Conservation (phyloP, 2,113 vertebrate species). For the Centropus bengalensis region DNA sequence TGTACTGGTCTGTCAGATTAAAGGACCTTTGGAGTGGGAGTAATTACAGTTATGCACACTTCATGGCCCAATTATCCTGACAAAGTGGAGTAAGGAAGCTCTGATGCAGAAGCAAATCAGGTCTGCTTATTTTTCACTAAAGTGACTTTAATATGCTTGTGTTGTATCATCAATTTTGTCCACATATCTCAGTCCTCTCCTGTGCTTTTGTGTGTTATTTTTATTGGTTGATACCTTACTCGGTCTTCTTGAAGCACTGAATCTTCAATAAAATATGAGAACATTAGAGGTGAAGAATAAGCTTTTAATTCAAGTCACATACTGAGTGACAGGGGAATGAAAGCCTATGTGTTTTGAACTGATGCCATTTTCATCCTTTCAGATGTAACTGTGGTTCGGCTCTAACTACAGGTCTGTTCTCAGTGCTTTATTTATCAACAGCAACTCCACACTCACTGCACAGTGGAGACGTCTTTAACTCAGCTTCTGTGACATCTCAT, state of each 20-base stretch:
- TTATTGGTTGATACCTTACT: background rate
- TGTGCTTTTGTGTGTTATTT: slow-evolving; percentile 8
- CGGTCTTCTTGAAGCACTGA: background rate
- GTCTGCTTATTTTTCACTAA: slow-evolving; percentile 51
- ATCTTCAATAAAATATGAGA: slow-evolving; percentile 68
- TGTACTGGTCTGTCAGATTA: slow-evolving; percentile 11
- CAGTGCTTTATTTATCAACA: slow-evolving; percentile 18
- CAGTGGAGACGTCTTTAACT: background rate
- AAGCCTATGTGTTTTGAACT: slow-evolving; percentile 42
- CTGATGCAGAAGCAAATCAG: slow-evolving; percentile 33
- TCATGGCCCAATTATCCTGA: slow-evolving; percentile 19
- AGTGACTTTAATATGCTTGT: slow-evolving; percentile 15
- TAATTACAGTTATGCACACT: slow-evolving; percentile 35
- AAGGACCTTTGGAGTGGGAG: slow-evolving; percentile 28
- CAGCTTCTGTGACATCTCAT: background rate
- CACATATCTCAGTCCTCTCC: slow-evolving; percentile 2
- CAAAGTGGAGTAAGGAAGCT: background rate
- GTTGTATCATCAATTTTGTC: slow-evolving; percentile 37
- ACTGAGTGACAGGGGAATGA: slow-evolving; percentile 12
- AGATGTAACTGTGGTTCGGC: background rate
- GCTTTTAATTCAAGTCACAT: slow-evolving; percentile 57
- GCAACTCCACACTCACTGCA: background rate
- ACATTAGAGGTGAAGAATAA: background rate
- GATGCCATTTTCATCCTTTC: slow-evolving; percentile 42
- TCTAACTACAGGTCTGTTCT: slow-evolving; percentile 12